Base-by-base conservation (phyloP, 2,797 vertebrate species). In the Sternotherus odoratus region DNA sequence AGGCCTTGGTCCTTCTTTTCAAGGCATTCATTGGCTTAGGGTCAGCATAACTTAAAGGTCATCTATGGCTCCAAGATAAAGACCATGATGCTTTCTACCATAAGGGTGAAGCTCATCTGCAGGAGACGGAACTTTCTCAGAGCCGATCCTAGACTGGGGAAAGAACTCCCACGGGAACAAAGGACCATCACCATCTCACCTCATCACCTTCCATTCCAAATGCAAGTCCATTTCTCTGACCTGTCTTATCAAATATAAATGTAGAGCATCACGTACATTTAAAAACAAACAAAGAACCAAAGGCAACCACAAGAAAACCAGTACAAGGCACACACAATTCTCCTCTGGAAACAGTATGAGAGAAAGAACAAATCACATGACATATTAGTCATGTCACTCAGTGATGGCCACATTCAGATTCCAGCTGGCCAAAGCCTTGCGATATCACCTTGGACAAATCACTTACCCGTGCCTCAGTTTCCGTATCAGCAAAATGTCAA, bases 371-470 rank as follows among this genome's bases (percentile, higher is more conserved):
- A 85, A 72, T 5, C 13, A 17, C 13, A 36, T 15, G 48, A 90
- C 33, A 19, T 28, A 49, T 91, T 51, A 87, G 57, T 88, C 89
- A 46, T 12, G 9, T 82, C 82, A 88, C 88, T 81, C 77, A 51
- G 39, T 75, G 9, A 80, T 50, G 3, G 49, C 63, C 92, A 28
- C 26, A 82, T 78, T 53, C 36, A 54, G 2, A 56, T 50, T 50
- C 15, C 43, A 50, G 26, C 49, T 81, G 83, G 16, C 33, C 83
- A 51, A 50, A 86, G 83, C 69, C 8, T 8, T 87, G 57, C n/a
- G 0, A 0, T 51, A 33, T 75, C 36, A 81, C 17, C 82, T 4
- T 21, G 79, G 16, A 39, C 1, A 39, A 72, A 24, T 66, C 24
- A 88, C 4, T 90, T 82, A 79, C 86, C 82, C 51, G 4, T 4